Evolutionary conservation across 2,113 vertebrate species (phyloP), one percentile per base, ranked within the genome.

Genomic region (Grus americana): DNA sequence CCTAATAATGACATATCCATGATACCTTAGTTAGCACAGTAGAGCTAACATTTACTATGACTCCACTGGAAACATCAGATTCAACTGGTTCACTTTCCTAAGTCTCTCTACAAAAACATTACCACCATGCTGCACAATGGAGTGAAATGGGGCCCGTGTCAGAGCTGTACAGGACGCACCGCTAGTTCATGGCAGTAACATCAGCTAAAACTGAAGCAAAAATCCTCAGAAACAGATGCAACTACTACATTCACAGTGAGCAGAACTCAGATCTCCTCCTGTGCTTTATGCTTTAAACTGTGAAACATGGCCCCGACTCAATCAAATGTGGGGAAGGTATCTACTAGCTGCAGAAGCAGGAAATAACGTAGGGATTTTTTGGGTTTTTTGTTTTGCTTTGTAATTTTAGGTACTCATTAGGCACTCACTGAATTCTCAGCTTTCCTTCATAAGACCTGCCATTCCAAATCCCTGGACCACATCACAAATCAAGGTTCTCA

Each of bases 291-390:
- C 38, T 88, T 47, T 36, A 75, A 40, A 8, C 29, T 1, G 1
- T 57, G 55, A 61, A 63, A 86, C 2, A 3, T 12, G 9, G 27
- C 12, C 21, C 15, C 14, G 9, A 11, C 5, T 70, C 46, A 73
- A 8, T 23, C 29, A 17, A 2, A 4, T 2, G 49, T 9, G 2
- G 15, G 22, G 24, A 4, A 7, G 12, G 27, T 49, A 84, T 7
- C 46, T 52, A 63, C 26, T 68, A 59, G 44, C 5, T 19, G 15
- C 54, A 9, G 1, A 49, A 91, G 47, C 22, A 59, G 50, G 22
- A 42, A 11, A 21, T 15, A 30, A 71, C 0, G 2, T 0, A 17
- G 2, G 10, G 5, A 55, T 9, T 57, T 62, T 36, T 18, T 24
- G 10, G 7, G 21, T 16, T 3, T 9, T n/a, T 70, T 58, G 3